Conservation (phyloP, 2,888 invertebrate genomes). For the Coelopa pilipes region DNA sequence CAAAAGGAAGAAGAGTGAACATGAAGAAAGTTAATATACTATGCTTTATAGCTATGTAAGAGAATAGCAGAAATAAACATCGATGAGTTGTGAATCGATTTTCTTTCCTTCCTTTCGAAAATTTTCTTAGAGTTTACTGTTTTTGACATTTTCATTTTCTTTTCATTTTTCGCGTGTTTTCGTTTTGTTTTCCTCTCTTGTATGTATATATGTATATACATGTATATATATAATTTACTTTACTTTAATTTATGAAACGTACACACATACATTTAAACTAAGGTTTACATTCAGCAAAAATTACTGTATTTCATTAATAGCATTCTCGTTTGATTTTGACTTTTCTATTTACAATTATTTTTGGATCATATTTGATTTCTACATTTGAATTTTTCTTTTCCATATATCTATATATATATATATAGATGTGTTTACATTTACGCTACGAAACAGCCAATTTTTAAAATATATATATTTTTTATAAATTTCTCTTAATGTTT, state of each 20-base stretch:
- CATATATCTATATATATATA: not conserved
- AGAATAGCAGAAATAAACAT: not conserved
- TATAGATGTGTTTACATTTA: constrained; percentile 21
- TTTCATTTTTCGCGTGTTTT: not conserved
- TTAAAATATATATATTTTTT: constrained; percentile 16
- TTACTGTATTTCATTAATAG: constrained; percentile 2
- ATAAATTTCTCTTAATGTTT: constrained; percentile 4
- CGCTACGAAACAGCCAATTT: constrained; percentile 34
- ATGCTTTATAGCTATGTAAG: constrained; percentile 40
- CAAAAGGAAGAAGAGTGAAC: constrained; percentile 40
- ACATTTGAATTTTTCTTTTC: not conserved
- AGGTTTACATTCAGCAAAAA: not conserved
- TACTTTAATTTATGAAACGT: constrained; percentile 23
- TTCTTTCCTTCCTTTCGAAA: too few relatives aligned
- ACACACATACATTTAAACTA: constrained; percentile 26
- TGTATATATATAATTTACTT: not conserved
- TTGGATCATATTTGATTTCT: not conserved
- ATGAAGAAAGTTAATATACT: constrained; percentile 38
- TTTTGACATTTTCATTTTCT: not conserved
- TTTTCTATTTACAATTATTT: not conserved
- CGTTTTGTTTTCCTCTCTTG: not conserved
- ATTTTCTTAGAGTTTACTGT: not conserved
- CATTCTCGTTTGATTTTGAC: not conserved
- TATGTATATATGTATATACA: not conserved
- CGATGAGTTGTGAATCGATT: constrained; percentile 8